A percentile compares a stretch with the other conserved stretches of the same genome.
Conservation (phyloP, 2,888 invertebrate genomes). For the Sericinus montela region DNA sequence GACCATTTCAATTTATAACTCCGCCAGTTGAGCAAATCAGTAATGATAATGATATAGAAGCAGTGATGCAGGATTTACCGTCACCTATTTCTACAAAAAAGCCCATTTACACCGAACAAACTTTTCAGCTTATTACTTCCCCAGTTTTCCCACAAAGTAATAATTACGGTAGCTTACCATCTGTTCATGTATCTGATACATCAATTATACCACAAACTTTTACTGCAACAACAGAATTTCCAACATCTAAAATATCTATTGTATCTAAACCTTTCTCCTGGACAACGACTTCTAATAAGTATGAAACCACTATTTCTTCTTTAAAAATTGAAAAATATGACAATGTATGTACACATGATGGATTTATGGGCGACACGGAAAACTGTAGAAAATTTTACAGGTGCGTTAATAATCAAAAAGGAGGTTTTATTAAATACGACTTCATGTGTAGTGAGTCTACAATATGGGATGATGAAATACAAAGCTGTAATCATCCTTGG, state of each 20-base stretch:
- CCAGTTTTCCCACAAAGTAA: not conserved
- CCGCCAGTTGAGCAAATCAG: slow-evolving; percentile 28
- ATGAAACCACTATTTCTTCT: slow-evolving; percentile 12
- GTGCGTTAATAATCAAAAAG: slow-evolving; percentile 83
- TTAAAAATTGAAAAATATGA: slow-evolving; percentile 22
- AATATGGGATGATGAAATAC: slow-evolving; percentile 86
- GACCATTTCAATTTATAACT: slow-evolving; percentile 11
- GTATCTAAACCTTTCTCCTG: not conserved
- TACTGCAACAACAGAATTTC: slow-evolving; percentile 1
- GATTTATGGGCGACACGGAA: slow-evolving; percentile 85
- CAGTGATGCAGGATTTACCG: slow-evolving; percentile 42
- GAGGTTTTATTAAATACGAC: slow-evolving; percentile 83
- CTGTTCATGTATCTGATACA: not conserved
- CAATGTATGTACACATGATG: slow-evolving; percentile 80
- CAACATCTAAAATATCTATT: slow-evolving; percentile 3
- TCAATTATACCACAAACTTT: not conserved
- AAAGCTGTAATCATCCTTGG: slow-evolving; percentile 86
- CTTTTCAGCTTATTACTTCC: slow-evolving; percentile 1
- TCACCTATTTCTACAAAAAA: slow-evolving; percentile 46
- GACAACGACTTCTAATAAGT: not conserved
- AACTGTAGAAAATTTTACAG: slow-evolving; percentile 89
- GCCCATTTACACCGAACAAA: slow-evolving; percentile 29
- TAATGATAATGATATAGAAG: slow-evolving; percentile 74
- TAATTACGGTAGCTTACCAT: not conserved
- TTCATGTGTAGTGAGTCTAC: slow-evolving; percentile 87